Evolutionary conservation across 2,113 vertebrate species (phyloP), one percentile per base, ranked within the genome.

Genomic region (Murina feae): DNA sequence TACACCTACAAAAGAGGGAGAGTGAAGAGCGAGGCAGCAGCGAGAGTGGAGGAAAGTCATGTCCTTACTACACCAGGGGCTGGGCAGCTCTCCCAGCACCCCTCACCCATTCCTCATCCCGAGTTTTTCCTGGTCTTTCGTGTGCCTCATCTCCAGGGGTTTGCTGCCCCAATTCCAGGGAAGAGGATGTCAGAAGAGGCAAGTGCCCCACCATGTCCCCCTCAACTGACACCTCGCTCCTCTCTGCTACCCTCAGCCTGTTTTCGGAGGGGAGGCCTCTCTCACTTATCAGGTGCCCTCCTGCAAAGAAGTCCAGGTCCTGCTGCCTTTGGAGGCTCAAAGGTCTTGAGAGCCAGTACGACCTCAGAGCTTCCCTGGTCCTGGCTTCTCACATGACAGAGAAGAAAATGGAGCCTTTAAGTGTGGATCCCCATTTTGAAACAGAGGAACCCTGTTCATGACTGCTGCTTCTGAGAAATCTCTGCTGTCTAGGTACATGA

Each of bases 181-280:
- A 96, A 72, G 69, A 86, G 53, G 78, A 96, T 32, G 16, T n/a
- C 71, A 66, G 51, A 58, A 75, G 47, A 76, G 47, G n/a, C 58
- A 60, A 63, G 42, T 5, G 11, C 1, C 60, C 37, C 6, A 6
- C 0, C 3, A 21, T 7, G 2, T 55, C 18, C 32, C 25, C 39
- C n/a, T 51, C 6, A 4, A 4, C 14, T 32, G 11, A 6, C 17
- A 2, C 37, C 28, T 8, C 10, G 2, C 0, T 60, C 53, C 20
- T 13, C 12, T 66, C 71, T 28, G 0, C 58, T 23, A 12, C 20
- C 20, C 17, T 20, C 53, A 68, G 20, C 44, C 74, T 42, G 21
- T 16, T 20, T 35, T 37, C 28, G 1, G 39, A 60, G 42, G 21
- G 0, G 28, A 68, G n/a, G 10, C 18, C 1, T 4, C 32, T n/a